Base-by-base conservation (phyloP, 2,797 vertebrate genomes). In the Microctenopoma stevenorrisi region DNA sequence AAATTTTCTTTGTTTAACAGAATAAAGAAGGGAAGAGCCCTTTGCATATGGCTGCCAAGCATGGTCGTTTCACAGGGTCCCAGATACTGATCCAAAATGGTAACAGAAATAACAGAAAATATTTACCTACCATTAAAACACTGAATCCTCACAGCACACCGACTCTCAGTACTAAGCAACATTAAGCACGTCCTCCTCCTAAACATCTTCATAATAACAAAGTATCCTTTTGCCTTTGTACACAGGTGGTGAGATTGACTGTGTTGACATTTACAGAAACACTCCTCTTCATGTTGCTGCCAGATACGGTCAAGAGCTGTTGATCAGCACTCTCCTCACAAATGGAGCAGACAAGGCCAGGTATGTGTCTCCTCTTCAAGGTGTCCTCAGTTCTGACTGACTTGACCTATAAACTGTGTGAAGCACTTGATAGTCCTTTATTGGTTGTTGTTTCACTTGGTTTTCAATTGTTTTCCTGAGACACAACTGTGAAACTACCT, bases 1-100 rank as follows among this genome's bases (percentile, higher is more conserved):
- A 55, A 1, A 13, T 56, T 73, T 64, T 18, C 33, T 87, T 67
- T 68, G 13, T 79, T 57, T n/a, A 38, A 50, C 90, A 99, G 97
- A 97, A 96, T 86, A 97, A 97, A 92, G 95, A 96, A 92, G 97
- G 96, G 69, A 98, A 96, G 90, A 97, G 94, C 76, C 96, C 97
- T 60, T 84, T 99, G 91, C 97, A 99, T 88, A 95, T 98, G 94
- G 96, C 97, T 59, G 96, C 97, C 49, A 96, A 96, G 83, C 93
- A 97, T 0, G 97, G 97, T n/a, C 95, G 96, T 54, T 98, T 98
- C 90, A 98, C 96, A 1, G 95, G 96, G 63, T 98, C 97, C 1
- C 97, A 99, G 93, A 97, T 98, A 91, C 95, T 99, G 68, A 97
- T 99, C 75, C 96, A 99, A 90, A 98, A 98, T 15, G 97, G 97